Evolutionary conservation across 2,113 vertebrate genomes (phyloP).

Genomic region (Clarias batrachus): DNA sequence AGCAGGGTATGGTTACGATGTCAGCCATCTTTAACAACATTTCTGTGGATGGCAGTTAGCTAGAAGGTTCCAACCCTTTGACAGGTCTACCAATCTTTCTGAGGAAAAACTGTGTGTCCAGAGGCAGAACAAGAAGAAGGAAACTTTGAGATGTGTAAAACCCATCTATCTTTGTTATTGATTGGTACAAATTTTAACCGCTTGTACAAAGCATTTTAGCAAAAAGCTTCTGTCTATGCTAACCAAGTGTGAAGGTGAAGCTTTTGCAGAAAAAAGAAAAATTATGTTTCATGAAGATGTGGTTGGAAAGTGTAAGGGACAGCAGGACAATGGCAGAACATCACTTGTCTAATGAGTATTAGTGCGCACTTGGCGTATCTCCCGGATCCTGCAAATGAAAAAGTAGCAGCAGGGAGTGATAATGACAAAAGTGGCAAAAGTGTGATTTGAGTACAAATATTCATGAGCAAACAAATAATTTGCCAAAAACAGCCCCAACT

Average conservation of each 20-base stretch:
- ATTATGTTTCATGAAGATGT: conserved; percentile 32
- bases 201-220: background rate
- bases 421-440: conserved; percentile 1
- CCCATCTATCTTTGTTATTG: background rate
- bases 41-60: too few species aligned
- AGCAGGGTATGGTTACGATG: too few species aligned
- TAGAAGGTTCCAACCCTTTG: background rate
- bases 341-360: conserved; percentile 33
- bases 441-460: conserved; percentile 20
- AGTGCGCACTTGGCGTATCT: conserved; percentile 27
- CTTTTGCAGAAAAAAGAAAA: background rate
- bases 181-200: background rate
- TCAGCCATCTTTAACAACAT: too few species aligned
- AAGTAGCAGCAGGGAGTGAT: conserved; percentile 13
- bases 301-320: conserved; percentile 28
- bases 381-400: conserved; percentile 29
- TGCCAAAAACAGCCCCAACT: background rate
- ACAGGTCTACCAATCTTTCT: background rate
- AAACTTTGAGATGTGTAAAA: too few species aligned
- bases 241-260: background rate
- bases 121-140: too few species aligned
- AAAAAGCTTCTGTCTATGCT: background rate
- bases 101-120: too few species aligned
- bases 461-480: conserved; percentile 13
- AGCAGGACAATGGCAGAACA: conserved; percentile 41